A percentile compares a stretch with the other conserved stretches of the same genome.
These are phyloP conservation scores for Melanotaenia maccullochi DNA, from an alignment of 2,797 vertebrate genomes.

Conservation along the genomic window DNA sequence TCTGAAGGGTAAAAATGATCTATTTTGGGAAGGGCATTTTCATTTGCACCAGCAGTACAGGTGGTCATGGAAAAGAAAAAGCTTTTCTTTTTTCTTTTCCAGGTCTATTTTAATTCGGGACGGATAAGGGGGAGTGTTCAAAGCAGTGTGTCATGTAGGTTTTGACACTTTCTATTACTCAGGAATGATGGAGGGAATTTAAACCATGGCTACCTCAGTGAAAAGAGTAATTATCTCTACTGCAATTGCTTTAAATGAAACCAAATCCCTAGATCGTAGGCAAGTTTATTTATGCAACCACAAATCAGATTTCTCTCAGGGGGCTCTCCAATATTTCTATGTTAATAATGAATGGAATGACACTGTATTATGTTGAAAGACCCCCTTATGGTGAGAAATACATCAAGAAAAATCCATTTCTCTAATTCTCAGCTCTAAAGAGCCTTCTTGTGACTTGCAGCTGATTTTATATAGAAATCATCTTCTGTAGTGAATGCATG, in stretches of 20 bases:
- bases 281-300: slow-evolving; percentile 48
- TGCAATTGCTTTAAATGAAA: slow-evolving; percentile 42
- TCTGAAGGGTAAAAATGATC: slow-evolving; percentile 83
- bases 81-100: slow-evolving; percentile 31
- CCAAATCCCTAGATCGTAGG: slow-evolving; percentile 44
- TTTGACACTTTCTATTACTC: slow-evolving; percentile 76
- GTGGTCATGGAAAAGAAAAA: slow-evolving; percentile 75
- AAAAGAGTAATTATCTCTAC: slow-evolving; percentile 57
- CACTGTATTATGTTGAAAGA: slow-evolving; percentile 10
- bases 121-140: slow-evolving; percentile 69
- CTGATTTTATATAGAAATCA: neutral
- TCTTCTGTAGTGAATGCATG: neutral
- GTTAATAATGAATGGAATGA: slow-evolving; percentile 18
- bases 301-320: slow-evolving; percentile 30
- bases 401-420: slow-evolving; percentile 7
- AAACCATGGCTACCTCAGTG: slow-evolving; percentile 54
- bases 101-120: slow-evolving; percentile 78
- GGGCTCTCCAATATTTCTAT: slow-evolving; percentile 32
- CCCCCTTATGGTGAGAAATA: neutral
- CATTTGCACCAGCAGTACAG: slow-evolving; percentile 77
- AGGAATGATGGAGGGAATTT: slow-evolving; percentile 69
- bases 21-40: slow-evolving; percentile 85
- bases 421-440: neutral
- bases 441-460: neutral
- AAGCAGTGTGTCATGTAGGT: slow-evolving; percentile 72